A percentile compares a stretch with the other conserved stretches of the same genome.
These are phyloP conservation scores for Macropis europaea DNA, from an alignment of 2,888 invertebrate species.

Conservation along the genomic window DNA sequence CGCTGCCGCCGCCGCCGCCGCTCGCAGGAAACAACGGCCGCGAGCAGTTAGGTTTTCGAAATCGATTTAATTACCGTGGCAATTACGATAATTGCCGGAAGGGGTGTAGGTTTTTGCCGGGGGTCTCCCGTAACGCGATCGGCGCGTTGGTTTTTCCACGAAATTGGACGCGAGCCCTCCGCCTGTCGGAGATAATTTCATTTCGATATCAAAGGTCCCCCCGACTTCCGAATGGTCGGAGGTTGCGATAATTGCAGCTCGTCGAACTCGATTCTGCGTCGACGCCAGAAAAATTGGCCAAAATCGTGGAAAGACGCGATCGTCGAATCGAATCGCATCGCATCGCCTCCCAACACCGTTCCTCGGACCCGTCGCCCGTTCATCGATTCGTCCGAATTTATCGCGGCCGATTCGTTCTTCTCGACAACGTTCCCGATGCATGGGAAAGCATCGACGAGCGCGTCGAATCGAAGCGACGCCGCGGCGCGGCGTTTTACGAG, in stretches of 20 bases:
- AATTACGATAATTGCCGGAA: constrained; percentile 16
- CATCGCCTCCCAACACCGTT: neutral
- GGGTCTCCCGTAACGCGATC: neutral
- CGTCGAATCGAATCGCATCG: neutral
- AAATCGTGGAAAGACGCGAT: neutral
- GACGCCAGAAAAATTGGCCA: neutral
- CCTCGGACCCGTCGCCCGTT: neutral
- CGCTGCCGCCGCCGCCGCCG: no score
- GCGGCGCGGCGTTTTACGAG: constrained; percentile 17
- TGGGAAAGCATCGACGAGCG: neutral
- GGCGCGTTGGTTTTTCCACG: neutral
- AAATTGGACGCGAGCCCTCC: no score
- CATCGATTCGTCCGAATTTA: neutral
- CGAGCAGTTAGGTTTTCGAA: neutral
- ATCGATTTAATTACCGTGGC: constrained; percentile 41
- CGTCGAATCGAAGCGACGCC: neutral
- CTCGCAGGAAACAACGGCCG: neutral
- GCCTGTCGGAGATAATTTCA: constrained; percentile 7
- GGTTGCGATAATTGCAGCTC: neutral
- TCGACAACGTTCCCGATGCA: constrained; percentile 16
- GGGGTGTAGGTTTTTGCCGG: neutral
- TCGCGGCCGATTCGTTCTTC: neutral
- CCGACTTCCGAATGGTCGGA: neutral
- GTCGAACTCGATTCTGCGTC: neutral
- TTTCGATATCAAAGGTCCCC: constrained; percentile 1